Conservation (phyloP, 2,888 invertebrate genomes). For the Leptopterna dolabrata region DNA sequence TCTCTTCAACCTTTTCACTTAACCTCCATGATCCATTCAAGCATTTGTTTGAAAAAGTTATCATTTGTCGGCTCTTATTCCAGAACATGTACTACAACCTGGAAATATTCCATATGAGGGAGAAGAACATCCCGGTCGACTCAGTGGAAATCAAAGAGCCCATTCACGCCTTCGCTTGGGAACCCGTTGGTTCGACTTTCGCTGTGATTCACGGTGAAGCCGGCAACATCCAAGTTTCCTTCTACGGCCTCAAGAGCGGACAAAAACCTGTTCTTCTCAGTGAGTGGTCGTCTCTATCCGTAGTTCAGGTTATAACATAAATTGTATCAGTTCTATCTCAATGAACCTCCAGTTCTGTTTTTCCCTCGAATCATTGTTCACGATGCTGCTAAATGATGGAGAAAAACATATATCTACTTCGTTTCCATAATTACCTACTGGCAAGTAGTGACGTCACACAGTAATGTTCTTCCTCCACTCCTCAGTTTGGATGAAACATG, state of each 20-base stretch:
- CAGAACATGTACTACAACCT: constrained; percentile 96
- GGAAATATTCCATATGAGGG: constrained; percentile 98
- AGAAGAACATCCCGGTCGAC: constrained; percentile 97
- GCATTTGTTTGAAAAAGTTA: neutral
- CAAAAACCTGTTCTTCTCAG: constrained; percentile 89
- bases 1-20: too few species aligned
- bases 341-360: too few species aligned
- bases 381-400: too few species aligned
- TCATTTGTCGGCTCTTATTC: constrained; percentile 42
- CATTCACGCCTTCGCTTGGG: constrained; percentile 97
- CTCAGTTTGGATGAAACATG: too few species aligned
- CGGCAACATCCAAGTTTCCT: constrained; percentile 87
- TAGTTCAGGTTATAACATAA: too few species aligned
- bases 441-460: too few species aligned
- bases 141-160: constrained; percentile 95
- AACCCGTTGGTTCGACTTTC: constrained; percentile 95
- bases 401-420: too few species aligned
- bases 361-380: too few species aligned
- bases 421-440: neutral
- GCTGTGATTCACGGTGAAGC: constrained; percentile 95
- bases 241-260: constrained; percentile 91
- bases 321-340: too few species aligned
- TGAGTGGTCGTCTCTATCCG: constrained; percentile 69
- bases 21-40: too few species aligned
- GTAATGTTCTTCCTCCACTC: too few species aligned